These are phyloP conservation scores for Steinernema khuongi DNA, from an alignment of 1,140 invertebrate genomes.

Conservation along the genomic window DNA sequence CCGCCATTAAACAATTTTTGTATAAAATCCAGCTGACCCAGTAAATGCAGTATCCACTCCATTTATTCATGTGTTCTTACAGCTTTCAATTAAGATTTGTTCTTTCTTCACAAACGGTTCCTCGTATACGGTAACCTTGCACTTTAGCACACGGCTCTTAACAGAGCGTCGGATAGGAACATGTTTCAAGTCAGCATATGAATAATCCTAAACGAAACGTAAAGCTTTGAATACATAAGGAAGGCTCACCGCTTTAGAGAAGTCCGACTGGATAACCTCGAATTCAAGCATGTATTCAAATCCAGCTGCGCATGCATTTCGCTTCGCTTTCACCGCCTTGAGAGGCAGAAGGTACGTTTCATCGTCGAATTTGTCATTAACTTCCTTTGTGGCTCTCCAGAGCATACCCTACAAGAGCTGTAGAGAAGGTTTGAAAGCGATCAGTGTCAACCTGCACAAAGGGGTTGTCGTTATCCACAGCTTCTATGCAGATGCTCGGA, in stretches of 20 bases:
- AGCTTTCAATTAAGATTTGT: background rate
- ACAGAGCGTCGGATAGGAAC: background rate
- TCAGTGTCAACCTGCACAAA: background rate
- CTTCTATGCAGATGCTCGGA: background rate
- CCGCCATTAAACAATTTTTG: too few relatives aligned
- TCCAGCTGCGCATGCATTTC: background rate
- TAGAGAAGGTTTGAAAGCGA: background rate
- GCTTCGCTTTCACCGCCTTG: background rate
- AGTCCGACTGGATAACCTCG: background rate
- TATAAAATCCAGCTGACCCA: too few relatives aligned
- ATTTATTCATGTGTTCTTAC: background rate
- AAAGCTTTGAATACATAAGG: background rate
- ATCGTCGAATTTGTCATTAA: constrained; percentile 11
- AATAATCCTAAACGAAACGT: background rate
- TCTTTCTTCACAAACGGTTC: background rate
- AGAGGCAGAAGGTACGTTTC: background rate
- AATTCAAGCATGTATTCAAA: background rate
- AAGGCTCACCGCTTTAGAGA: background rate
- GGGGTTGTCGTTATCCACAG: background rate
- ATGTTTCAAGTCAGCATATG: background rate
- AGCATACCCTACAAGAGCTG: background rate
- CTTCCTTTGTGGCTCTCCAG: background rate
- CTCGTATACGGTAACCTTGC: background rate
- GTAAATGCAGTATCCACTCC: too few relatives aligned
- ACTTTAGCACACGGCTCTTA: background rate